Evolutionary conservation across 2,888 invertebrate species (phyloP).

Genomic region (Micropterix aruncella): DNA sequence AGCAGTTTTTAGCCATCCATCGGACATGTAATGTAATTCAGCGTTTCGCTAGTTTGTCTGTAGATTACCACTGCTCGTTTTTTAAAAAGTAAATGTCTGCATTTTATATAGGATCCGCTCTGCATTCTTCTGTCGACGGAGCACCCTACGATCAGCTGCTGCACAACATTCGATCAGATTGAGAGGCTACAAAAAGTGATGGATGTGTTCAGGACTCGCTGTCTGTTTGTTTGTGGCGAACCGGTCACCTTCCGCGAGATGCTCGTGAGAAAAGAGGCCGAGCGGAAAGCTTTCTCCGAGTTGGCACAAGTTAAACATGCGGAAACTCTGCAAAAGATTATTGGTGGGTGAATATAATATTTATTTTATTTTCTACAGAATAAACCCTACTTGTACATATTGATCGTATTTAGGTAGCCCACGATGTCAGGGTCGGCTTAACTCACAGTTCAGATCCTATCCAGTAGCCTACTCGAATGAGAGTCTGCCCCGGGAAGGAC

Average conservation of each 20-base stretch:
- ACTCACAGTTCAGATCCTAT: too few relatives aligned
- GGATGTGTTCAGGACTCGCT: conserved; percentile 35
- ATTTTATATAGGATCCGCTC: conserved; percentile 34
- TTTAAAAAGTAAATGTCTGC: background rate
- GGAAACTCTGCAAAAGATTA: conserved; percentile 34
- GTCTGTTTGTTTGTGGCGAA: conserved; percentile 35
- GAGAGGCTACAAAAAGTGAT: conserved; percentile 32
- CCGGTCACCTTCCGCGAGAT: conserved; percentile 35
- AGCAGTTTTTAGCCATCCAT: too few relatives aligned
- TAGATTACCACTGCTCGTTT: too few relatives aligned
- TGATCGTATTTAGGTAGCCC: too few relatives aligned
- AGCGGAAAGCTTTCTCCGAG: conserved; percentile 33
- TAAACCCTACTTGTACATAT: too few relatives aligned
- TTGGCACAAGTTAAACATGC: conserved; percentile 36
- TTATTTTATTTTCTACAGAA: too few relatives aligned
- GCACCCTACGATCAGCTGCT: conserved; percentile 39
- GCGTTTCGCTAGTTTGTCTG: too few relatives aligned
- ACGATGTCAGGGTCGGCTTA: too few relatives aligned
- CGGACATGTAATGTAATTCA: background rate
- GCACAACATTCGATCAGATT: conserved; percentile 33
- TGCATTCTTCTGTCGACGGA: conserved; percentile 35
- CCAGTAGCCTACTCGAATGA: too few relatives aligned
- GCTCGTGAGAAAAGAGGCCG: conserved; percentile 29
- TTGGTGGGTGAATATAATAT: too few relatives aligned
- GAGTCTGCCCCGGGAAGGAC: too few relatives aligned